These are phyloP conservation scores for Brachirus orientalis DNA, from an alignment of 2,113 vertebrate genomes.

Conservation along the genomic window DNA sequence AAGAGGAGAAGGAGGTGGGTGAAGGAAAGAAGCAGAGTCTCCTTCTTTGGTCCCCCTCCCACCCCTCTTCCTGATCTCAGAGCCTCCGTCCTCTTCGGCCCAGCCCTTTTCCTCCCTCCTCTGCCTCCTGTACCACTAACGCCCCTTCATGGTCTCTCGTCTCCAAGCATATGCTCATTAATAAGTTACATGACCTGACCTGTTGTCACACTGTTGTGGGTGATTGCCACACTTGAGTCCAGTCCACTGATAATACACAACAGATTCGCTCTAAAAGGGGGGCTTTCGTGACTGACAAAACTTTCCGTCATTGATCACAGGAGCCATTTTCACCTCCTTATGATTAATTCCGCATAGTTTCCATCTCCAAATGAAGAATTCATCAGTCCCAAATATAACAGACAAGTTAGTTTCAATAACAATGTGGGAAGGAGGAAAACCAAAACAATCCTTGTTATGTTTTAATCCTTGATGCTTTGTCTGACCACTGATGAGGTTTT, in stretches of 20 bases:
- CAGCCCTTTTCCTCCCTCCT: neutral
- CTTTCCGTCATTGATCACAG: conserved; percentile 42
- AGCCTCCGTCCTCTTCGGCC: neutral
- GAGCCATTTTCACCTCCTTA: conserved; percentile 5
- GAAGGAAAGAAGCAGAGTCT: conserved; percentile 8
- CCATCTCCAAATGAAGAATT: conserved; percentile 41
- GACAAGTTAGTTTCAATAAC: conserved; percentile 71
- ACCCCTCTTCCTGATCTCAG: neutral
- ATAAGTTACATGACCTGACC: conserved; percentile 39
- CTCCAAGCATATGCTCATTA: conserved; percentile 30
- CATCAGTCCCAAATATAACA: conserved; percentile 17
- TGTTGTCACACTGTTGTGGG: conserved; percentile 21
- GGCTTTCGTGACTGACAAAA: neutral
- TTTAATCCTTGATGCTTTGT: conserved; percentile 78
- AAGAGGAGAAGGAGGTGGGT: neutral
- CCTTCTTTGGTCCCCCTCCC: neutral
- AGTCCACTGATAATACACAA: conserved; percentile 20
- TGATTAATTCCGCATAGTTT: conserved; percentile 38
- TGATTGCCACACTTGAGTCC: conserved; percentile 3
- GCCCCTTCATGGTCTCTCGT: conserved; percentile 10
- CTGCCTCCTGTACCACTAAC: neutral
- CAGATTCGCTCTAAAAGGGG: too few relatives aligned
- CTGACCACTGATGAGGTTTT: conserved; percentile 72
- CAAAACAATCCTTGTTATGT: conserved; percentile 74
- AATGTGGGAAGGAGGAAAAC: conserved; percentile 68